Base-by-base conservation (phyloP, 2,888 invertebrate species). In the Mamestra brassicae region DNA sequence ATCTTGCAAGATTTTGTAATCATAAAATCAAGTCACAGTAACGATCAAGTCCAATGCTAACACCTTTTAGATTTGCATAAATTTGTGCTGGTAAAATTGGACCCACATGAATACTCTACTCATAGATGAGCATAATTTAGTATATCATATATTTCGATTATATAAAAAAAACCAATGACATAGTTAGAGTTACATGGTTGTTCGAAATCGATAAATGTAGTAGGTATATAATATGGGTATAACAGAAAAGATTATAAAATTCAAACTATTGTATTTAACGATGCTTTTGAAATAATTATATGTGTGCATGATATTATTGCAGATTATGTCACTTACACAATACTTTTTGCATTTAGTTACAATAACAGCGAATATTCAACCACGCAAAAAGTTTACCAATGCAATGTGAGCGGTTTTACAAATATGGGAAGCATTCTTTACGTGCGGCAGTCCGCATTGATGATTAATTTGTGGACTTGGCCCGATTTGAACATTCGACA, bases 351-450 rank as follows among this genome's bases (percentile, higher is more conserved):
- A 73, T 61, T 60, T 42, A 42, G n/a, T 11, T 73, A 73, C 55
- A 52, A 66, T 67, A 54, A 61, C 26, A 84, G 54, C 36, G 67
- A 71, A 76, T 78, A 78, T 57, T 74, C 38, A 50, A 63, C 26
- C 83, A 63, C 57, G 69, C 63, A 42, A 58, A 68, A 63, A 52
- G 42, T 55, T 63, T 60, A 83, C 57, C 78, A 77, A 69, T 69
- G 62, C 26, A 26, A 45, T 45, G 62, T 50, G 54, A 55, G 54
- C 36, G 58, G 71, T 71, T 79, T 64, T 57, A 79, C 84, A 54
- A 79, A 83, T 83, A 71, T 79, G 80, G 72, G 65, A 47, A 60
- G 80, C 58, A 80, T 80, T 67, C 45, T 65, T 80, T 79, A 83
- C 64, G 78, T 17, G 62, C 55, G 69, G 68, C 62, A 58, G 76